Evolutionary conservation across 2,888 invertebrate species (phyloP).

Genomic region (Ormyrus pomaceus): DNA sequence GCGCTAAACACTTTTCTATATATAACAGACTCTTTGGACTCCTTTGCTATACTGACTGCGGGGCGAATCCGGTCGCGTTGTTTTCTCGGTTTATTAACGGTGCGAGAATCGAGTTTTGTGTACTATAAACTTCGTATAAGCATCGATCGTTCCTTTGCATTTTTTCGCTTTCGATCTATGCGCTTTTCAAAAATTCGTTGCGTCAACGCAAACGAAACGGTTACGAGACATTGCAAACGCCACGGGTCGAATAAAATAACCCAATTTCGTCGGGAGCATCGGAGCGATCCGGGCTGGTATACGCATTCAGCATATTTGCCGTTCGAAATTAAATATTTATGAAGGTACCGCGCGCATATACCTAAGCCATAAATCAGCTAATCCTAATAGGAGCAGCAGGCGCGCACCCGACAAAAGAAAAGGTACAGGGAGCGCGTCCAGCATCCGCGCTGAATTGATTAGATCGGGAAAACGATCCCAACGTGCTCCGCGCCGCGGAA

Average conservation of each 20-base stretch:
- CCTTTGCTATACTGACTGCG: not conserved
- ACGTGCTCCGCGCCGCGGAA: slow-evolving; percentile 14
- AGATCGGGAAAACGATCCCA: slow-evolving; percentile 54
- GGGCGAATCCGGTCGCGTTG: no score
- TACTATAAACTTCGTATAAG: no score
- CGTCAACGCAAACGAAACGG: no score
- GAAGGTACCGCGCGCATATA: slow-evolving; percentile 11
- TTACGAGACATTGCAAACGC: no score
- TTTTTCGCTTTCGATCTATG: no score
- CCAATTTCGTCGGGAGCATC: no score
- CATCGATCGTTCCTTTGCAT: no score
- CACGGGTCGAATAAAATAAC: no score
- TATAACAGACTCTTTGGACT: slow-evolving; percentile 4
- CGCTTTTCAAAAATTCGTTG: no score
- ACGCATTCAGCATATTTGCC: slow-evolving; percentile 10
- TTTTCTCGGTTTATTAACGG: no score
- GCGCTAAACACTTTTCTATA: slow-evolving; percentile 40
- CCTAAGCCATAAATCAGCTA: slow-evolving; percentile 47
- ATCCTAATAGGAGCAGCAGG: slow-evolving; percentile 33
- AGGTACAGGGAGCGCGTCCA: not conserved
- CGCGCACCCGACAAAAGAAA: slow-evolving; percentile 26
- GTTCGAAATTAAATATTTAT: slow-evolving; percentile 54
- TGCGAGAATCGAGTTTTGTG: no score
- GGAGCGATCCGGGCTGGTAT: not conserved
- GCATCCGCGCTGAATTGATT: slow-evolving; percentile 45